A percentile compares a stretch with the other conserved stretches of the same genome.
phyloP scores from a whole-genome alignment of 1,140 invertebrate genomes.

The Oncopeltus fasciatus region DNA sequence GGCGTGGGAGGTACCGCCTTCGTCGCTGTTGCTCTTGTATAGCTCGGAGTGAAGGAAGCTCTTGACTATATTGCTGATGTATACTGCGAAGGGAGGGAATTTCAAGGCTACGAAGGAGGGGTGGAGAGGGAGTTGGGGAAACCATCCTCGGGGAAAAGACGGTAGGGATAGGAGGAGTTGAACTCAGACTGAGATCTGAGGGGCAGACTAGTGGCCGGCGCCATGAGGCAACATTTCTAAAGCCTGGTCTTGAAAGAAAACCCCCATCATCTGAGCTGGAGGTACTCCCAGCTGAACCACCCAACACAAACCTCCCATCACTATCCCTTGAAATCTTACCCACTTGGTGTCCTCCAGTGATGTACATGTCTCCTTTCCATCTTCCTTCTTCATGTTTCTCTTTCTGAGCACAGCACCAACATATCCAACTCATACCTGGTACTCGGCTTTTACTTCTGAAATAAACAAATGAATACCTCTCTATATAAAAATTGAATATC shows the following conservation, averaged over 20 bases:
- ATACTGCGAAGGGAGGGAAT: conserved; percentile 46
- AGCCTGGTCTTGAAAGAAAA: conserved; percentile 38
- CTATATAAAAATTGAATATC: neutral
- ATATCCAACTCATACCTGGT: conserved; percentile 47
- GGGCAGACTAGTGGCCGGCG: conserved; percentile 45
- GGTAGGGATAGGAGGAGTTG: conserved; percentile 30
- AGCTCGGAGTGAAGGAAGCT: conserved; percentile 52
- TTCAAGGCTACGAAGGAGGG: conserved; percentile 56
- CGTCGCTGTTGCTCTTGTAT: conserved; percentile 50
- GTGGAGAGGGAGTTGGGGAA: conserved; percentile 42
- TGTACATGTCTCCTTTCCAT: conserved; percentile 28
- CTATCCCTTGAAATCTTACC: conserved; percentile 52
- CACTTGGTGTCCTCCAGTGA: conserved; percentile 34
- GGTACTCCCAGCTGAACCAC: conserved; percentile 49
- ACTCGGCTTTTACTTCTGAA: conserved; percentile 59
- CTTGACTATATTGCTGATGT: conserved; percentile 53
- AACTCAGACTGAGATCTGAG: conserved; percentile 50
- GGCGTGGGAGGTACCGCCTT: conserved; percentile 38
- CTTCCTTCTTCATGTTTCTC: conserved; percentile 20
- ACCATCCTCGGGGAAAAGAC: conserved; percentile 39
- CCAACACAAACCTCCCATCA: conserved; percentile 56
- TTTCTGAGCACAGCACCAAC: conserved; percentile 14
- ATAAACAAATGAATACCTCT: conserved; percentile 19
- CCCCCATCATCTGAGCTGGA: conserved; percentile 69
- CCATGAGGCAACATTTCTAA: conserved; percentile 43